A percentile compares a stretch with the other conserved stretches of the same genome.
These are phyloP conservation scores for Enteromius unitaeniatus DNA, from an alignment of 2,797 vertebrate species.

Conservation along the genomic window DNA sequence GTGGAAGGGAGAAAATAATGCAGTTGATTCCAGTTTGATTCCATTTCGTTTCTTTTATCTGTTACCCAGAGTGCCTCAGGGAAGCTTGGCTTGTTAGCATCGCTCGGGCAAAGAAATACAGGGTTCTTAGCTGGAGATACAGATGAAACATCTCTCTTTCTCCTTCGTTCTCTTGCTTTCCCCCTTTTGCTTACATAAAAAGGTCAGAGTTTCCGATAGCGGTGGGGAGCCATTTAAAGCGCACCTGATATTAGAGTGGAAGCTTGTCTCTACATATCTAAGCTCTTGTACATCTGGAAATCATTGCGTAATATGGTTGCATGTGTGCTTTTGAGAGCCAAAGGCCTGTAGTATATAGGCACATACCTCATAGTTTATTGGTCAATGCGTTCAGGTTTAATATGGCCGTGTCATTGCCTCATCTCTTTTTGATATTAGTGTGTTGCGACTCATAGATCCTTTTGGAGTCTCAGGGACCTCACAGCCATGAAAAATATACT, in stretches of 20 bases:
- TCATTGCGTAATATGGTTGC: conserved; percentile 41
- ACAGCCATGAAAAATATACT: conserved; percentile 8
- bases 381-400: conserved; percentile 41
- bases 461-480: neutral
- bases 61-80: conserved; percentile 56
- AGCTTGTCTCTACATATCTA: conserved; percentile 34
- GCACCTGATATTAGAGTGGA: conserved; percentile 54
- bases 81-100: conserved; percentile 51
- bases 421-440: conserved; percentile 35
- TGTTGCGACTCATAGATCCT: neutral
- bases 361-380: conserved; percentile 60
- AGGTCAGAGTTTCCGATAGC: conserved; percentile 54
- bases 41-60: conserved; percentile 57
- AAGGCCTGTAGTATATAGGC: conserved; percentile 43
- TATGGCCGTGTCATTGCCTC: conserved; percentile 41
- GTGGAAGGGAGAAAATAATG: conserved; percentile 25
- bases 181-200: conserved; percentile 36
- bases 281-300: conserved; percentile 38
- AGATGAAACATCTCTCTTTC: conserved; percentile 49
- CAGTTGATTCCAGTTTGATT: conserved; percentile 56
- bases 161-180: conserved; percentile 38
- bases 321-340: conserved; percentile 49
- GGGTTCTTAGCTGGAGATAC: conserved; percentile 41
- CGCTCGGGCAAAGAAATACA: conserved; percentile 48
- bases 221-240: conserved; percentile 49